Evolutionary conservation across 2,888 invertebrate genomes (phyloP), one percentile per base, ranked within the genome.

Genomic region (Drosophila siamana): DNA sequence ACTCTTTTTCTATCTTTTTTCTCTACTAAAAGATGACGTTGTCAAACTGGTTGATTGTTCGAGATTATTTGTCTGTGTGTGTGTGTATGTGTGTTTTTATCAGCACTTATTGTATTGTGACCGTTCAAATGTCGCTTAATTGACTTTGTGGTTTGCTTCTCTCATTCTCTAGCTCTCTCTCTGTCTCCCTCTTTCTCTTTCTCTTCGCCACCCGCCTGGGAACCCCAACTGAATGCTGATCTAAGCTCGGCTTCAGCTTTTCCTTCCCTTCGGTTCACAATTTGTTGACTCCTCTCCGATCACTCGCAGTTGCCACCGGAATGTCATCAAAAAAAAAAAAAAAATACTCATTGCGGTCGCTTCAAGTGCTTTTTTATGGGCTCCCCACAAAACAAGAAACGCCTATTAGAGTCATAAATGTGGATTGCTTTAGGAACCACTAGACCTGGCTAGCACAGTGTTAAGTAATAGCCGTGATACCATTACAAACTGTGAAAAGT

Each of bases 71-170:
- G 69, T 69, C 69, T 65, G 5, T n/a, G 11, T 51, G 38, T 66
- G 19, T 79, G 52, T 69, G 64, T 76, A 60, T 70, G 78, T 65
- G 15, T 47, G 9, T 30, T 15, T 88, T 86, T 83, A 83, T 83
- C 83, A 89, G 60, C 68, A 50, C 79, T 89, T 85, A 86, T 89
- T 85, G 86, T 88, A 88, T 86, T 88, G 84, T 82, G 72, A 38
- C 36, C 66, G 68, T 74, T 76, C 68, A 89, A 89, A 82, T 83
- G 86, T 85, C 78, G 78, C 80, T 85, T 85, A 89, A 85, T 85
- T 85, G 89, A 83, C 88, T 86, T 68, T 66, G 80, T 68, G 78
- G 46, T 67, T 61, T 71, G 55, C 43, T 54, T 59, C 40, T 47
- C 60, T 41, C 41, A 2, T 19, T 54, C 59, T 59, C 66, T n/a